Evolutionary conservation across 2,113 vertebrate genomes (phyloP).

Genomic region (Leptobrachium leishanense): DNA sequence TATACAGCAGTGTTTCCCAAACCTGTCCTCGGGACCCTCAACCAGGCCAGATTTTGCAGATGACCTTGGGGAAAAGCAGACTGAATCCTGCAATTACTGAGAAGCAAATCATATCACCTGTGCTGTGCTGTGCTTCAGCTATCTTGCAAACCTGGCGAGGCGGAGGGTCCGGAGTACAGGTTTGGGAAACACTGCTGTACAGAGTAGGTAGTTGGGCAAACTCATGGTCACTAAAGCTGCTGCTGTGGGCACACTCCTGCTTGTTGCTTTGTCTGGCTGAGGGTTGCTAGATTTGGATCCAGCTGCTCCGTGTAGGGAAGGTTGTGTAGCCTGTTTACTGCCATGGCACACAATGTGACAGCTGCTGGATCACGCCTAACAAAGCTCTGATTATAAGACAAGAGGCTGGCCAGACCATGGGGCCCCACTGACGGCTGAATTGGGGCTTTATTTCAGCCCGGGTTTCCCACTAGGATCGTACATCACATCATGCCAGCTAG

Average conservation of each 20-base stretch:
- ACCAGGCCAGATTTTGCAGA: too few species aligned
- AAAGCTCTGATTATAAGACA: conserved; percentile 66
- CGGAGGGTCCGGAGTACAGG: too few species aligned
- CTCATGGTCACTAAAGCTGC: conserved; percentile 13
- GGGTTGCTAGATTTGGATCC: conserved; percentile 83
- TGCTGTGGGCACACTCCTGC: conserved; percentile 60
- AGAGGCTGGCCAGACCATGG: conserved; percentile 34
- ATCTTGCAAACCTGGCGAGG: too few species aligned
- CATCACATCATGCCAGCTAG: background rate
- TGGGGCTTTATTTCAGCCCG: conserved; percentile 14
- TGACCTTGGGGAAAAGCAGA: too few species aligned
- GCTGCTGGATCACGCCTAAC: conserved; percentile 77
- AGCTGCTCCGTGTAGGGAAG: conserved; percentile 76
- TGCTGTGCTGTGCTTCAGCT: too few species aligned
- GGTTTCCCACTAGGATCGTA: background rate
- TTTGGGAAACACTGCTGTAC: too few species aligned
- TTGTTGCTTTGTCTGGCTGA: conserved; percentile 63
- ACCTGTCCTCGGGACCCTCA: too few species aligned
- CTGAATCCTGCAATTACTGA: too few species aligned
- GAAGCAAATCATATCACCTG: too few species aligned
- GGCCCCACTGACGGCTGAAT: conserved; percentile 7
- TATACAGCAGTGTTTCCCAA: background rate
- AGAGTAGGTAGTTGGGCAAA: background rate
- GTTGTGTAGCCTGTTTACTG: conserved; percentile 85
- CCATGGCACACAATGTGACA: conserved; percentile 89